Base-by-base conservation (phyloP, 2,888 invertebrate species). In the Tachina fera region DNA sequence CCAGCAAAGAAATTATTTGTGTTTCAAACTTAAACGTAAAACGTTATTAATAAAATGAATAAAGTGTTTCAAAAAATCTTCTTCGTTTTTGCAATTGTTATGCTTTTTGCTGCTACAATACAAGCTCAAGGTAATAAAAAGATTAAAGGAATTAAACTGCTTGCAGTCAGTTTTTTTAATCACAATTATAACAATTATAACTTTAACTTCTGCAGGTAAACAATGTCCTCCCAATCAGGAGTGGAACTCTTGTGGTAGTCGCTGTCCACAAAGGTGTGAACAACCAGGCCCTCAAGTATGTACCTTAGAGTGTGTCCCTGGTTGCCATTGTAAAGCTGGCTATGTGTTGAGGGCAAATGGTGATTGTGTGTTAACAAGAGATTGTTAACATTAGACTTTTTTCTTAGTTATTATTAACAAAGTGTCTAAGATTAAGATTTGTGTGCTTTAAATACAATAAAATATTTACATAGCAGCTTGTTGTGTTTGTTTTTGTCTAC, bases 261-360 rank as follows among this genome's bases (percentile, higher is more conserved):
- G 83, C 5, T 88, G 88, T 9, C 87, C 86, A 22, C 22, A 6
- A 5, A 76, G 16, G 5, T 88, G 88, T 16, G 61, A 45, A 6
- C 14, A 84, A n/a, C 43, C 19, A 0, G 49, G 14, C 13, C 41
- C 75, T 3, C n/a, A 1, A n/a, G 11, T 77, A 9, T 88, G 87
- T 56, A 81, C 83, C 1, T 22, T n/a, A 14, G 71, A 77, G 47
- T 87, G 87, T 43, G n/a, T 80, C 6, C 4, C 65, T 14, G 87
- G 87, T 9, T 87, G 87, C 47, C 84, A 83, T 47, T 87, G 87
- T 22, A 79, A 68, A 53, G 1, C n/a, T 4, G 87, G 86, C n/a
- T 80, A 67, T 60, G 4, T 47, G 22, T 74, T 60, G 0, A 84
- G 71, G 5, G 47, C 60, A 10, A 76, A 61, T 9, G 83, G 80